Base-by-base conservation (phyloP, 2,888 invertebrate genomes). In the Sminthurinus aureus region DNA sequence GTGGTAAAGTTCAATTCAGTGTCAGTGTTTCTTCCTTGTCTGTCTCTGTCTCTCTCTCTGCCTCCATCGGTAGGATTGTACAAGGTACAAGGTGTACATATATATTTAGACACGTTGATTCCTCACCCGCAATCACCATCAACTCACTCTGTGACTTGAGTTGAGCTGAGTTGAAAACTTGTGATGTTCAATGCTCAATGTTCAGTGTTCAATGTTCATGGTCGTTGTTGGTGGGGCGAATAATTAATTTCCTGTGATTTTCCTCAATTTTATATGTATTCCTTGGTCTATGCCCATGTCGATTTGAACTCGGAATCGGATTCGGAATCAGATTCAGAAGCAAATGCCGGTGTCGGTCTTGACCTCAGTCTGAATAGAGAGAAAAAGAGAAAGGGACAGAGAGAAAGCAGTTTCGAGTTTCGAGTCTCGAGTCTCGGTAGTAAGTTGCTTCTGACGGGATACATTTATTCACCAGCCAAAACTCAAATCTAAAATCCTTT, bases 211-310 rank as follows among this genome's bases (percentile, higher is more conserved):
- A 66, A 15, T 66, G 15, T 18, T 20, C 6, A 15, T 18, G 20
- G 15, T 22, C 71, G 22, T 26, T 71, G 71, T 6, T 24, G 24
- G 71, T 71, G 24, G 71, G 71, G 71, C 71, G 71, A 71, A 71
- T 71, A 71, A 71, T 71, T 71, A 71, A 71, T 71, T 71, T 71
- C 24, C 71, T 58, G 13, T 71, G 71, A 71, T 71, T 71, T 71
- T 13, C 20, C 67, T 67, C n/a, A n/a, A 67, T n/a, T 67, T 67
- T 38, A 38, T 6, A 4, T 38, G 38, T 38, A 4, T 6, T 38
- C 1, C 38, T 38, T 38, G 38, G 38, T 38, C 38, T 38, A 38
- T 38, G 38, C 38, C 38, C 3, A 38, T 38, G 1, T 6, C 38
- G 38, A 38, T 38, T 38, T 38, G 3, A 6, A 38, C 6, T 38